These are phyloP conservation scores for Montipora efflorescens DNA, from an alignment of 64 coral and sea anemone genomes.

Conservation along the genomic window DNA sequence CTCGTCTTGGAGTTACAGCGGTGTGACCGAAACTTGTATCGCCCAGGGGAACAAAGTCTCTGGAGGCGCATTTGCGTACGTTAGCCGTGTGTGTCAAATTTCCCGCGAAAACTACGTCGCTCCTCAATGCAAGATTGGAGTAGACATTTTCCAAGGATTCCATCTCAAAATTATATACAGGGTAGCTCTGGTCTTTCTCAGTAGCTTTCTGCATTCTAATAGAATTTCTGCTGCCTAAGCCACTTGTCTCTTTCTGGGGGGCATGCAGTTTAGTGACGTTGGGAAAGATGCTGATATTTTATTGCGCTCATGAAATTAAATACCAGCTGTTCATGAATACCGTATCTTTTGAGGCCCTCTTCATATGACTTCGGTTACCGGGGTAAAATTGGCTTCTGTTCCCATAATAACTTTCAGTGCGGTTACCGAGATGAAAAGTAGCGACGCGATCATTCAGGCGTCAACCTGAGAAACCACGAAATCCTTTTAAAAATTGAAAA, in stretches of 20 bases:
- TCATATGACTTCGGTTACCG: no score
- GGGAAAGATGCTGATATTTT: no score
- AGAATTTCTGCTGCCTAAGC: background rate
- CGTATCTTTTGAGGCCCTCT: no score
- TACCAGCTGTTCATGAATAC: no score
- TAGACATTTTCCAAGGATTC: background rate
- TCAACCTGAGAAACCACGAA: no score
- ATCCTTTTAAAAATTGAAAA: no score
- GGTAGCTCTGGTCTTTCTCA: background rate
- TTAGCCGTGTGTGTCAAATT: background rate
- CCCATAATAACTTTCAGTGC: no score
- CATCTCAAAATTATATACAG: conserved; percentile 10
- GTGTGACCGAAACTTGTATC: background rate
- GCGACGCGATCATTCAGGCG: no score
- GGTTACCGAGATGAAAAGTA: no score
- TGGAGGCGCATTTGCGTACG: background rate
- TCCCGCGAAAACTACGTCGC: background rate
- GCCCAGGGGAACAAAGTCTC: background rate
- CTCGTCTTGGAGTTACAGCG: background rate
- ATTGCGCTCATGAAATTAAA: no score
- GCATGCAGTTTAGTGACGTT: background rate
- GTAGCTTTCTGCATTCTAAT: background rate
- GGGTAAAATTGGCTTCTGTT: no score
- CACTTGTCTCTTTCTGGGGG: background rate
- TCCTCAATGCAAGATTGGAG: background rate